Base-by-base conservation (phyloP, 92 coral and sea anemone genomes). In the Isaurus tuberculatus region DNA sequence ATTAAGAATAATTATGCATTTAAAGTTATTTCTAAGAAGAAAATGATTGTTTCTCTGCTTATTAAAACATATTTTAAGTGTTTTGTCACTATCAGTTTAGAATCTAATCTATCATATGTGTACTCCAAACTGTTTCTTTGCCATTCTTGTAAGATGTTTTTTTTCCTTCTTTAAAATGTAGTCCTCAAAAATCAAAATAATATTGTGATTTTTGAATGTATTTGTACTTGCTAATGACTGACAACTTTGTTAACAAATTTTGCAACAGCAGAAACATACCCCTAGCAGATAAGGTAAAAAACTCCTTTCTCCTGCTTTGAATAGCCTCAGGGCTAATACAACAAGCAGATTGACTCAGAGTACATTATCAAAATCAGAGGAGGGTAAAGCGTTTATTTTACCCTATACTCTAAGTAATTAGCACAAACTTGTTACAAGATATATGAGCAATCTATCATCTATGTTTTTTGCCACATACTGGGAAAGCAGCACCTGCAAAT, bases 401-500 rank as follows among this genome's bases (percentile, higher is more conserved):
- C 32, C 16, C n/a, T 4, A 25, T 33, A 32, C 33, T 71, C 34
- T n/a, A 27, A 60, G 20, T 57, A 20, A 29, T 77, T 3, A 26
- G 37, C 57, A 48, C 67, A 57, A 27, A 26, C 31, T 27, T 8
- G 55, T 17, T 40, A 65, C 53, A 77, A 77, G 82, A 48, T 40
- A 40, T 40, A 77, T 9, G 37, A 33, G 33, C 20, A 33, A 15
- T 43, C 51, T 5, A 16, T 5, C 19, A 19, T 34, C 40, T 19
- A 22, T 53, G 26, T 75, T 22, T 13, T 57, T 19, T 11, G 42
- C 20, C n/a, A 34, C 69, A 75, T 25, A 40, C 81, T 55, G 48
- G 19, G 81, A 57, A 30, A 28, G n/a, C 0, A 60, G 20, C 82
- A 77, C 82, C 70, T 77, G 82, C 26, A 34, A 9, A 13, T 11